Evolutionary conservation across 2,888 invertebrate genomes (phyloP), one percentile per base, ranked within the genome.

Genomic region (Agelastica alni): DNA sequence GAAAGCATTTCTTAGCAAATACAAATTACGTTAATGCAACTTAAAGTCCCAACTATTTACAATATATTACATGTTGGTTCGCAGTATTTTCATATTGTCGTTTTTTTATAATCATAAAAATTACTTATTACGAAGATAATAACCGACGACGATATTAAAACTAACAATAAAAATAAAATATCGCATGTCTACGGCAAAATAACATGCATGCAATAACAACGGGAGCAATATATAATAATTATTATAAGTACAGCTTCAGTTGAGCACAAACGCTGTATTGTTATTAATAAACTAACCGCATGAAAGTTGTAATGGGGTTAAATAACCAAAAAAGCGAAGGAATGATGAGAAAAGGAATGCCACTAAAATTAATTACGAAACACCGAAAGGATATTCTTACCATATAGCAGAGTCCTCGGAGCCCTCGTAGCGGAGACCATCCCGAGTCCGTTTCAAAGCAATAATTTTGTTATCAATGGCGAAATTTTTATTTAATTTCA

Each of bases 241-340:
- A 70, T 66, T 70, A 70, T 69, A 71, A 72, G 70, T 69, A 70
- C 65, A 69, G 67, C 63, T 66, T 49, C 66, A 61, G 60, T 65
- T 70, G 65, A 68, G 68, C 67, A 63, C 64, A 67, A 70, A 67
- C 62, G 61, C 64, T 62, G 57, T 62, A 67, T 64, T 65, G 66
- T 66, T 60, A 65, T 66, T 66, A 67, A 68, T 63, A 67, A 47
- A 47, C n/a, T n/a, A n/a, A n/a, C 22, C 37, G 17, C 16, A 17
- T 46, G 37, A 47, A 46, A 7, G 20, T 20, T 10, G 26, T 32
- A 37, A 47, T 36, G 17, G 22, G 5, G n/a, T 10, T 26, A 17
- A 37, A 39, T 22, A 31, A 44, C 30, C 30, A 43, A 43, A 41
- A 13, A 31, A 43, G 12, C 17, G 17, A n/a, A n/a, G 44, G 44